A percentile compares a stretch with the other conserved stretches of the same genome.
These are phyloP conservation scores for Coronaproctus castanopsis DNA, from an alignment of 2,888 invertebrate species.

Conservation along the genomic window DNA sequence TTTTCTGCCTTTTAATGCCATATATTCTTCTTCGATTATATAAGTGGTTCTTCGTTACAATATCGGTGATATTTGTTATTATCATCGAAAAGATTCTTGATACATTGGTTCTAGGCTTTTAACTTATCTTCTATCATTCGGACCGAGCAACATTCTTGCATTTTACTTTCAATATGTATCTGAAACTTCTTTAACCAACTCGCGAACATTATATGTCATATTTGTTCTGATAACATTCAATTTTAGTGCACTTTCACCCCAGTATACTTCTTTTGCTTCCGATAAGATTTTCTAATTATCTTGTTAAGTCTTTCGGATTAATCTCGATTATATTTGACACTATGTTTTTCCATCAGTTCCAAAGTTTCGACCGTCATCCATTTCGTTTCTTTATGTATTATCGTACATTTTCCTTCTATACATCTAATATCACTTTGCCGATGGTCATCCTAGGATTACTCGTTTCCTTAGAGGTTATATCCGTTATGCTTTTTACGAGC, in stretches of 20 bases:
- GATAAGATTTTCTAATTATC: neutral
- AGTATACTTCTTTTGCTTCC: neutral
- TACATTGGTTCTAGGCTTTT: neutral
- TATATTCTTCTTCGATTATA: neutral
- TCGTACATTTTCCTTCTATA: neutral
- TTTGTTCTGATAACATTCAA: neutral
- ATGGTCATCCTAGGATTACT: neutral
- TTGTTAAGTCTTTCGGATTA: neutral
- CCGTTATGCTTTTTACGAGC: neutral
- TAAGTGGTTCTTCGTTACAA: neutral
- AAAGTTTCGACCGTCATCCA: neutral
- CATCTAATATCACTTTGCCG: neutral
- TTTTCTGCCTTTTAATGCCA: neutral
- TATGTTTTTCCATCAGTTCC: neutral
- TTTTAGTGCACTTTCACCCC: neutral
- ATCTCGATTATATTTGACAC: neutral
- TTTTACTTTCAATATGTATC: neutral
- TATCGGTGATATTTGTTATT: neutral
- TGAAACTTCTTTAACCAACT: neutral
- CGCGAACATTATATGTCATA: neutral
- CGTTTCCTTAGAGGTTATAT: neutral
- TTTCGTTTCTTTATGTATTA: neutral
- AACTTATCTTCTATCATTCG: neutral
- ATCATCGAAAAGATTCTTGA: neutral
- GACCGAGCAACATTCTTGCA: neutral